Evolutionary conservation across 2,888 invertebrate species (phyloP).

Genomic region (Athetis lepigone): DNA sequence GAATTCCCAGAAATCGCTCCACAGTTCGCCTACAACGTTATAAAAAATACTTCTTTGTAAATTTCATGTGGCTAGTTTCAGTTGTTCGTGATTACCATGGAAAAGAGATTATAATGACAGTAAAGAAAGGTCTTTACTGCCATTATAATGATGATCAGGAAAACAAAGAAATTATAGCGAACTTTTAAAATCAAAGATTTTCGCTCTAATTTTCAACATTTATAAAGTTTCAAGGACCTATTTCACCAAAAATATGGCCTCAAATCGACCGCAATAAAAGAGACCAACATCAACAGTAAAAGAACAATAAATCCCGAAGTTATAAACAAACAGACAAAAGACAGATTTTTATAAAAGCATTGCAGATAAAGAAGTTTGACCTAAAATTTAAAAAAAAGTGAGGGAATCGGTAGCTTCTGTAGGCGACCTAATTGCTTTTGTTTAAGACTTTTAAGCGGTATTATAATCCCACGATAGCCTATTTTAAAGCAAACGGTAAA

Average conservation of each 20-base stretch:
- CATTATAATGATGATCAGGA: no score
- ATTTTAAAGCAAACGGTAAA: conserved; percentile 39
- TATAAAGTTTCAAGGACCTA: conserved; percentile 18
- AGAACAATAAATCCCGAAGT: conserved; percentile 50
- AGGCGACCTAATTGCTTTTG: conserved; percentile 52
- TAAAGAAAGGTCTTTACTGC: no score
- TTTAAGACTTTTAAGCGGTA: conserved; percentile 34
- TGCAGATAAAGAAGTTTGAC: conserved; percentile 40
- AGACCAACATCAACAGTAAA: conserved; percentile 39
- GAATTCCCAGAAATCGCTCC: no score
- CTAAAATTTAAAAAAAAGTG: conserved; percentile 34
- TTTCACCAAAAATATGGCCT: conserved; percentile 32
- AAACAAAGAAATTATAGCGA: conserved; percentile 17
- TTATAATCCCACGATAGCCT: conserved; percentile 46
- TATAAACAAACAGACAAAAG: conserved; percentile 56
- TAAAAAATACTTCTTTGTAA: no score
- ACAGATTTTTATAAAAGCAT: conserved; percentile 54
- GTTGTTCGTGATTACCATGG: no score
- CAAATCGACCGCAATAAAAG: conserved; percentile 42
- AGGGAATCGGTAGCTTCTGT: conserved; percentile 13
- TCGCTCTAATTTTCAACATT: conserved; percentile 21
- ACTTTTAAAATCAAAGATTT: conserved; percentile 21
- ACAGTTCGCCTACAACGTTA: no score
- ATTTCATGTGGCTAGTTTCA: no score
- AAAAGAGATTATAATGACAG: no score